Evolutionary conservation across 2,888 invertebrate genomes (phyloP), one percentile per base, ranked within the genome.

Genomic region (Ophion obscuratus): DNA sequence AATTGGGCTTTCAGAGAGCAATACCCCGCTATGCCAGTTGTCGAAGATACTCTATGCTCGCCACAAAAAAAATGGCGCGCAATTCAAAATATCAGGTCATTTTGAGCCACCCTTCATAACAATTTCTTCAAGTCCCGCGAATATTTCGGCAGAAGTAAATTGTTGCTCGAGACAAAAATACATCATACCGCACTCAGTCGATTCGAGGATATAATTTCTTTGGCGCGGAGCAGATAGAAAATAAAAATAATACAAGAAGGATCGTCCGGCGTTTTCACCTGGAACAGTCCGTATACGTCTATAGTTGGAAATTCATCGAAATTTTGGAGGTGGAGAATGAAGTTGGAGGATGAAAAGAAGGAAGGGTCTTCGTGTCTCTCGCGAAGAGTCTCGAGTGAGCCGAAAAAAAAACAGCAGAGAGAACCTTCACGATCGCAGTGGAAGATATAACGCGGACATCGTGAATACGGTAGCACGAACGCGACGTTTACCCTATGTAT

Each of bases 391-490:
- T 86, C 86, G 82, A 88, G 87, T 86, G 87, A 86, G 79, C 84
- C 83, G 81, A 84, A 88, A 87, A 84, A 84, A 88, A 61, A 27
- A 20, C n/a, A 73, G 64, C 14, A 20, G 66, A 66, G 79, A 84
- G 81, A 47, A 77, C 81, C 75, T 74, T 83, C 77, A 76, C 84
- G 87, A 88, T 88, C 81, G 81, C 81, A 81, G 80, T 84, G 57
- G 47, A 47, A 83, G 88, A 88, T 87, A 88, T 76, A 73, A 92
- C 91, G 91, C 89, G 64, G 61, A 79, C 81, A 71, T 76, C 87
- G 89, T 85, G 89, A 89, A 91, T 89, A 91, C 92, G 89, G 93
- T 92, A 93, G 93, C 92, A 92, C 91, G 75, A 62, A 68, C 82
- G 79, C 83, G 83, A 74, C 73, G 85, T 68, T 82, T 67, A 47